Evolutionary conservation across 2,113 vertebrate genomes (phyloP).

Genomic region (Coturnix japonica): DNA sequence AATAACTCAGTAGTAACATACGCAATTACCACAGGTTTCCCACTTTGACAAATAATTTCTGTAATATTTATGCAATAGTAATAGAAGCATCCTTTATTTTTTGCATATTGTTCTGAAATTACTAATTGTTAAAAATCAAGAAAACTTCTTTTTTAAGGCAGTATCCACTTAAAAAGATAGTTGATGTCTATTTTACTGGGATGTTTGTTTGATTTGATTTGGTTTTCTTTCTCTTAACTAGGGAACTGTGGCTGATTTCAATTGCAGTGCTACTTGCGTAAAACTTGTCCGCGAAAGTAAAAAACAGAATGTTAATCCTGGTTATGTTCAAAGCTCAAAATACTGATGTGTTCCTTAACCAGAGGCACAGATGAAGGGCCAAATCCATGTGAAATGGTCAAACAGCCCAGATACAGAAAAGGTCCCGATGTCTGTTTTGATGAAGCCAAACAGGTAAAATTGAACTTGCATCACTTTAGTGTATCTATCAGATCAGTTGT

Average conservation of each 20-base stretch:
- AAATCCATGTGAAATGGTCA: conserved; percentile 93
- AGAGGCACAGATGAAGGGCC: conserved; percentile 89
- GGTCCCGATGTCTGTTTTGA: conserved; percentile 96
- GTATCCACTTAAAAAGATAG: background rate
- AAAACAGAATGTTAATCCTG: background rate
- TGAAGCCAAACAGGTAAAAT: conserved; percentile 89
- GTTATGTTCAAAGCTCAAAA: background rate
- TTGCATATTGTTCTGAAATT: background rate
- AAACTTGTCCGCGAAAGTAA: background rate
- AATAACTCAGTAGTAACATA: background rate
- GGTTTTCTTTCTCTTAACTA: background rate
- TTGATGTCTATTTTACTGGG: background rate
- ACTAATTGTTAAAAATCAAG: background rate
- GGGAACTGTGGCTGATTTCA: background rate
- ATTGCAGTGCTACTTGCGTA: background rate
- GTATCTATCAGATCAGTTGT: background rate
- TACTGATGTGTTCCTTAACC: conserved; percentile 76
- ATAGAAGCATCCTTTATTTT: background rate
- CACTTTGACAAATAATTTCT: background rate
- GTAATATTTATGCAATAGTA: background rate
- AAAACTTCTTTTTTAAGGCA: background rate
- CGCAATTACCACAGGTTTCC: background rate
- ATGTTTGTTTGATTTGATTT: background rate
- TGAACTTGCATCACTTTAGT: background rate
- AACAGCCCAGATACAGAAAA: conserved; percentile 93